Evolutionary conservation across 2,113 vertebrate species (phyloP).

Genomic region (Cheirogaleus medius): DNA sequence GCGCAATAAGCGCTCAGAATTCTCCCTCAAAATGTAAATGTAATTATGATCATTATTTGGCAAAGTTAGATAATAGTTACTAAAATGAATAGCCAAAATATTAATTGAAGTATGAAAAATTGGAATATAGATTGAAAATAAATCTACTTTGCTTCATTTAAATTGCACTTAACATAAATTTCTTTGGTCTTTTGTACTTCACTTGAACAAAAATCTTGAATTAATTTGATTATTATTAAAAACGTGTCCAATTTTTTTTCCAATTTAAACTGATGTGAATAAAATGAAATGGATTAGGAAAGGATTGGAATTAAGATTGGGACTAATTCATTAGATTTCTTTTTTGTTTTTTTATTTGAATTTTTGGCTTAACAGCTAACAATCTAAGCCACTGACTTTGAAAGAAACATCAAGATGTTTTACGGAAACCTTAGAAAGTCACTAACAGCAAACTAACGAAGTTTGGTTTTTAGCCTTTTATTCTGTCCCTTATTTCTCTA

Average conservation of each 20-base stretch:
- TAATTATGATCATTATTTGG: constrained; percentile 58
- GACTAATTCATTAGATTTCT: background rate
- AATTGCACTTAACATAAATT: background rate
- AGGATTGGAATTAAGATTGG: background rate
- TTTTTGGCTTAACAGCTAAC: background rate
- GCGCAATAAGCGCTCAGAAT: constrained; percentile 68
- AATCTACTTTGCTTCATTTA: background rate
- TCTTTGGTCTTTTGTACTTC: background rate
- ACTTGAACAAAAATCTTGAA: background rate
- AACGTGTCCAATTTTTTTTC: background rate
- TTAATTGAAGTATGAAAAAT: constrained; percentile 22
- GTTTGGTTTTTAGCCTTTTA: background rate
- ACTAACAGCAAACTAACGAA: background rate
- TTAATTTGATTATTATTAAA: constrained; percentile 32
- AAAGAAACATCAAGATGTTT: background rate
- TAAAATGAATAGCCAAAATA: background rate
- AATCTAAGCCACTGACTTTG: background rate
- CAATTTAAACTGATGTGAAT: background rate
- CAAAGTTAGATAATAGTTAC: background rate
- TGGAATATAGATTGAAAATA: background rate
- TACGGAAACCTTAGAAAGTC: background rate
- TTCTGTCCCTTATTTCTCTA: background rate
- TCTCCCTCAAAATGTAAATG: constrained; percentile 64
- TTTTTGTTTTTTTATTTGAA: background rate
- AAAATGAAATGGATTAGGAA: background rate